Conservation (phyloP, 2,797 vertebrate genomes). For the Loris lydekkerianus region DNA sequence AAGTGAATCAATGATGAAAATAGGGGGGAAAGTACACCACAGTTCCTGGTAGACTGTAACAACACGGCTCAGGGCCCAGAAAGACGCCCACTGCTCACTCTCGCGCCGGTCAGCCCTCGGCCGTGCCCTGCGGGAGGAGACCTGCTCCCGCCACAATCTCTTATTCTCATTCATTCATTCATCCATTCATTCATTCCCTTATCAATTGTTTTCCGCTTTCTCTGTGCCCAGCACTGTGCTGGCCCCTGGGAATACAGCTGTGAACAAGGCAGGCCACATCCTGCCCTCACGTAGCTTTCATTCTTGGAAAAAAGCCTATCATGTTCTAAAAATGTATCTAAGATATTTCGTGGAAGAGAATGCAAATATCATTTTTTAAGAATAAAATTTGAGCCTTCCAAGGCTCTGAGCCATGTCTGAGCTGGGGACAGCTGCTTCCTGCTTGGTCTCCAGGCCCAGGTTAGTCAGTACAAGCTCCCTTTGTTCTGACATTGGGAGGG, state of each 20-base stretch:
- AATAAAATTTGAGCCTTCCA: background rate
- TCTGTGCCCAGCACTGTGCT: background rate
- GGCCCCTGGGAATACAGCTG: background rate
- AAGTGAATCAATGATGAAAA: too few relatives aligned
- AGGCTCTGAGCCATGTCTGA: background rate
- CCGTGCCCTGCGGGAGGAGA: background rate
- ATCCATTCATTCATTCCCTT: background rate
- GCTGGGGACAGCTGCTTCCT: background rate
- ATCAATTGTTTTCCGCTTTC: background rate
- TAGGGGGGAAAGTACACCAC: too few relatives aligned
- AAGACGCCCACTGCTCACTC: background rate
- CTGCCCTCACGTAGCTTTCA: background rate
- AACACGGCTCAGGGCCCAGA: background rate
- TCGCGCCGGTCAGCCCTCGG: background rate
- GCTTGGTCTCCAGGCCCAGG: background rate
- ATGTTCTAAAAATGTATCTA: constrained; percentile 25
- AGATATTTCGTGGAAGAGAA: background rate
- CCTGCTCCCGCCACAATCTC: background rate
- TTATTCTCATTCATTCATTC: background rate
- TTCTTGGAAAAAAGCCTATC: background rate
- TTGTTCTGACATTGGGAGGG: background rate
- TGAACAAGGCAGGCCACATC: background rate
- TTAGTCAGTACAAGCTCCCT: background rate
- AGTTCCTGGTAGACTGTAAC: background rate
- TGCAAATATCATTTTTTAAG: background rate